phyloP scores from a whole-genome alignment of 1,140 invertebrate genomes.

The Lanistes nyassanus region DNA sequence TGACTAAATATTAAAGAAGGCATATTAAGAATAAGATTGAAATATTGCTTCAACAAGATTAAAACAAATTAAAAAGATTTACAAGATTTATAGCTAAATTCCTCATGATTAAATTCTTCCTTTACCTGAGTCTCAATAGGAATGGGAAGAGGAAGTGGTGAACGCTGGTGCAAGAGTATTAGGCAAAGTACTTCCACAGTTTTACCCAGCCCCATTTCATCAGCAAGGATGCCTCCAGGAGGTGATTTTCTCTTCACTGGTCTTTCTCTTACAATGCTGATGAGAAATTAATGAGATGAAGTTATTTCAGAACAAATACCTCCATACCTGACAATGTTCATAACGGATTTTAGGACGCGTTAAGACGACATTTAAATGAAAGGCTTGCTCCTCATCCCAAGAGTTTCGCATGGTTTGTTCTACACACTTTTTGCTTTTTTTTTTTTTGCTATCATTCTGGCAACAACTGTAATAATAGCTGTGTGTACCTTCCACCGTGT shows the following conservation, averaged over 20 bases:
- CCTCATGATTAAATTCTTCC: not conserved
- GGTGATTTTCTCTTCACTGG: slow-evolving; percentile 31
- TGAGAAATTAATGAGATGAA: not conserved
- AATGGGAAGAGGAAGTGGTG: slow-evolving; percentile 51
- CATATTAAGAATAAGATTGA: not conserved
- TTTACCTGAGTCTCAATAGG: slow-evolving; percentile 23
- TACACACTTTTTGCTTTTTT: not conserved
- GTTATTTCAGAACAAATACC: not conserved
- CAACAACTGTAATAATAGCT: not conserved
- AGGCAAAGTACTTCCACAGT: slow-evolving; percentile 81
- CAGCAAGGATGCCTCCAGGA: slow-evolving; percentile 82
- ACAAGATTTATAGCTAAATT: not conserved
- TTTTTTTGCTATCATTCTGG: not conserved
- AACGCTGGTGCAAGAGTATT: slow-evolving; percentile 73
- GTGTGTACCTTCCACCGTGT: slow-evolving; percentile 66
- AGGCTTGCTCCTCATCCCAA: not conserved
- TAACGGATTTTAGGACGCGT: no score
- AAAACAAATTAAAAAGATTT: not conserved
- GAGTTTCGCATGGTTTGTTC: not conserved
- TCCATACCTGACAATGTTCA: not conserved
- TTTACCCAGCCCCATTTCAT: slow-evolving; percentile 88
- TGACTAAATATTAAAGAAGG: not conserved
- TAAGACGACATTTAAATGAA: no score
- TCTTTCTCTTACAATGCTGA: slow-evolving; percentile 41
- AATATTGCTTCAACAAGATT: not conserved